These are phyloP conservation scores for Tiliacea aurago DNA, from an alignment of 2,888 invertebrate species.

Conservation along the genomic window DNA sequence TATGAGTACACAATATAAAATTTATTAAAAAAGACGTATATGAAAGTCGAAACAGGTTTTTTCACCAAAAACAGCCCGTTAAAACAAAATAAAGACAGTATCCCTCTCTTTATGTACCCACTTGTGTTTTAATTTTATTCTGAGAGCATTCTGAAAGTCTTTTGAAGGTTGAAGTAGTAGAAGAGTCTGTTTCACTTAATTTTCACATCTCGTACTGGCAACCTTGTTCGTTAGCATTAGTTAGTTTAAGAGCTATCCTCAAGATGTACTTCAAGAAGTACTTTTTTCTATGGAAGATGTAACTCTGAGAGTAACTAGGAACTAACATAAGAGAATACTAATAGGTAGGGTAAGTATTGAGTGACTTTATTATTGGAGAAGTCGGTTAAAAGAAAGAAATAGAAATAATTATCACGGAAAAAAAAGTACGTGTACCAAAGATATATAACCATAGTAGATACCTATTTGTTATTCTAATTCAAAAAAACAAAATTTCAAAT, in stretches of 20 bases:
- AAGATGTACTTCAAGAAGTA: not conserved
- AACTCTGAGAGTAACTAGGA: not conserved
- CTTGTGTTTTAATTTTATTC: slow-evolving; percentile 45
- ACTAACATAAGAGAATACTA: too few relatives aligned
- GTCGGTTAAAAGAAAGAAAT: not conserved
- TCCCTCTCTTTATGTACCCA: slow-evolving; percentile 7
- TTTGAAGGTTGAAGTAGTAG: slow-evolving; percentile 26
- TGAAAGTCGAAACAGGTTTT: not conserved
- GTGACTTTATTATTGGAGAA: not conserved
- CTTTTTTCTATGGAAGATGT: not conserved
- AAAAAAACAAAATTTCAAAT: not conserved
- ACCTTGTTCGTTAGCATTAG: slow-evolving; percentile 41
- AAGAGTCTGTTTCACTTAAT: slow-evolving; percentile 32
- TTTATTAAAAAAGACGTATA: not conserved
- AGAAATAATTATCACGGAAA: not conserved
- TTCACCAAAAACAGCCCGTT: not conserved
- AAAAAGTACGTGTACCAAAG: not conserved
- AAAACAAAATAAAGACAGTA: slow-evolving; percentile 26
- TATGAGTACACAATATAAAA: not conserved
- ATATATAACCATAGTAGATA: too few relatives aligned
- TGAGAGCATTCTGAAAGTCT: slow-evolving; percentile 24
- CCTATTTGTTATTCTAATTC: too few relatives aligned
- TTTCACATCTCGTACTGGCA: slow-evolving; percentile 30
- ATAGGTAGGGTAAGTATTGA: too few relatives aligned
- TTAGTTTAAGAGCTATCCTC: slow-evolving; percentile 11